Evolutionary conservation across 2,888 invertebrate genomes (phyloP).

Genomic region (Keiferia lycopersicella): DNA sequence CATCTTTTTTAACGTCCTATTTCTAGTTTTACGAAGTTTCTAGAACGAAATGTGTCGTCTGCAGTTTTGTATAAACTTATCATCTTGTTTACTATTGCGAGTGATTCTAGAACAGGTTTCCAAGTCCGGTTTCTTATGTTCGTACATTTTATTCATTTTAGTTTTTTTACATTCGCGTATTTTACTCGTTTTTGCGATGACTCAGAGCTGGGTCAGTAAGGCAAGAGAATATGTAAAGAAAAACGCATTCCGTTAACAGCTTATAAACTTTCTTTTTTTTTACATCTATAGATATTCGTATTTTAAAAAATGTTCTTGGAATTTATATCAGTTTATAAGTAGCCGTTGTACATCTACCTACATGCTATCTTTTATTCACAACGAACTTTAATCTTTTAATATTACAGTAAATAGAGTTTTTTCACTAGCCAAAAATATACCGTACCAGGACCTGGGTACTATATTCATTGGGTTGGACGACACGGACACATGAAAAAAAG

Average conservation of each 20-base stretch:
- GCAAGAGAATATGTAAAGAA: not conserved
- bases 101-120: constrained; percentile 1
- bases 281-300: no score
- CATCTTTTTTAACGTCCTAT: no score
- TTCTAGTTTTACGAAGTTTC: not conserved
- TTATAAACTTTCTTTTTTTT: not conserved
- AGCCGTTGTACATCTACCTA: no score
- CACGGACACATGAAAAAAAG: no score
- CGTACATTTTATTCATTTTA: constrained; percentile 1
- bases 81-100: constrained; percentile 16
- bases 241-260: not conserved
- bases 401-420: no score
- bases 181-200: constrained; percentile 17
- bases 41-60: constrained; percentile 3
- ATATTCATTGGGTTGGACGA: no score
- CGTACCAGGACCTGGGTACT: no score
- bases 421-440: no score
- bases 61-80: constrained; percentile 6
- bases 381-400: no score
- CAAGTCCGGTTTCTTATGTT: not conserved
- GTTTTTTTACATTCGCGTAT: not conserved
- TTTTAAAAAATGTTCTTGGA: no score
- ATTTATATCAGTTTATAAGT: no score
- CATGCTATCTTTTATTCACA: no score
- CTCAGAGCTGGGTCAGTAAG: constrained; percentile 4